phyloP scores from a whole-genome alignment of 2,113 vertebrate genomes.

The Gallinago paraguaiae region DNA sequence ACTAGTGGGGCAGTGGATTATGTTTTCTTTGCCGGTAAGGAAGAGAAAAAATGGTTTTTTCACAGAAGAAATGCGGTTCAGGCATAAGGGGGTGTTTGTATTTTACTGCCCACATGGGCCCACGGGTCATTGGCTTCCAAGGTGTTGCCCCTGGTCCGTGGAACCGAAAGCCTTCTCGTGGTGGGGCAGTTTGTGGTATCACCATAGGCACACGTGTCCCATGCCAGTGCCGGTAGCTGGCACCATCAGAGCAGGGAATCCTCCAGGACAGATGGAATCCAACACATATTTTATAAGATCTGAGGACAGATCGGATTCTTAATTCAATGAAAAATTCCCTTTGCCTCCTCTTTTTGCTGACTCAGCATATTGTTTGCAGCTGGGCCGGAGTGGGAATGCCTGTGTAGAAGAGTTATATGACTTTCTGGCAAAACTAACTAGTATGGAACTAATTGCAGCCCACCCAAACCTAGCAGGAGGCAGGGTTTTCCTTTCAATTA shows the following conservation, averaged over 20 bases:
- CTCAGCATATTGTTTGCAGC: slow-evolving; percentile 51
- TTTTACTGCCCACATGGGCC: background rate
- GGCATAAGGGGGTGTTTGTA: background rate
- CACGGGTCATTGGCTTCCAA: rapidly evolving
- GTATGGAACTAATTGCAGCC: slow-evolving; percentile 65
- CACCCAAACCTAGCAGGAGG: slow-evolving; percentile 67
- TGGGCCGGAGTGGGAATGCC: slow-evolving; percentile 21
- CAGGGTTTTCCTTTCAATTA: slow-evolving; percentile 53
- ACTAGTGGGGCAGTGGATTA: background rate
- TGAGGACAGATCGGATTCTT: slow-evolving; percentile 19
- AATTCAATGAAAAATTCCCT: slow-evolving; percentile 53
- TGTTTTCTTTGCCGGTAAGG: background rate
- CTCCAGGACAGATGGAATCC: background rate
- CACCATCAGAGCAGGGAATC: background rate
- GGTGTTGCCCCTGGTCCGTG: background rate
- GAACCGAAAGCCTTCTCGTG: background rate
- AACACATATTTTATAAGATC: slow-evolving; percentile 16
- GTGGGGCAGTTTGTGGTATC: background rate
- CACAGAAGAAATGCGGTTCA: background rate
- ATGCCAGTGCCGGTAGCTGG: rapidly evolving
- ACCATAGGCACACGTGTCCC: rapidly evolving
- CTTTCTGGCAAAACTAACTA: slow-evolving; percentile 57
- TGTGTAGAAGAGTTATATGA: slow-evolving; percentile 44
- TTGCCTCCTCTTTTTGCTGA: slow-evolving; percentile 5
- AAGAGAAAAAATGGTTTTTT: background rate